Base-by-base conservation (phyloP, 2,797 vertebrate species). In the Gobionotothen gibberifrons region DNA sequence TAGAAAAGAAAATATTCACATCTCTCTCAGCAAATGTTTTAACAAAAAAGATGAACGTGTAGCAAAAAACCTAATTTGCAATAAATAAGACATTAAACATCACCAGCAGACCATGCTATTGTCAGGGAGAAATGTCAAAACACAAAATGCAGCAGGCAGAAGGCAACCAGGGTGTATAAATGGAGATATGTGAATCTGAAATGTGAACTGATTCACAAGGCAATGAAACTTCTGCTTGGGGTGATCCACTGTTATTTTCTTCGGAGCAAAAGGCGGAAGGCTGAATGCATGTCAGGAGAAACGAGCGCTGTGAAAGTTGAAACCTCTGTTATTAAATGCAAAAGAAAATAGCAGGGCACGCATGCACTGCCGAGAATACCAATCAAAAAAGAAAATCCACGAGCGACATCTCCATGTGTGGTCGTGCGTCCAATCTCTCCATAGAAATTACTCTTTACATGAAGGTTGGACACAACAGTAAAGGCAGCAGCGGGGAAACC, bases 361-460 rank as follows among this genome's bases (percentile, higher is more conserved):
- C 49, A 15, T 5, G 54, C 46, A 60, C 43, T 0, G 69, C 75
- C 53, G 72, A 36, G 70, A 67, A 63, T 16, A 58, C 47, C 72
- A 67, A 75, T 76, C 42, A 7, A 39, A 62, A 62, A 46, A 22
- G 1, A 15, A 0, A 22, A 53, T 21, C 16, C 11, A 40, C 36
- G 3, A 51, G 66, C 22, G 42, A 15, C 68, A 22, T 5, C 66
- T 56, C 78, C 14, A 61, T 73, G 80, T 69, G 61, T 42, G 48
- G 19, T 5, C 44, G 49, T 54, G 52, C 15, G 77, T 3, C 46
- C 72, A 70, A 77, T 79, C 73, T 62, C 63, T 60, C 16, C 58
- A 49, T 47, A 71, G 52, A 74, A 73, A 82, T 82, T 26, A 44
- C 43, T 62, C 59, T 75, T 77, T 72, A 71, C 74, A 83, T 64